Evolutionary conservation across 2,113 vertebrate species (phyloP), one percentile per base, ranked within the genome.

Genomic region (Thalassarche chlororhynchos): DNA sequence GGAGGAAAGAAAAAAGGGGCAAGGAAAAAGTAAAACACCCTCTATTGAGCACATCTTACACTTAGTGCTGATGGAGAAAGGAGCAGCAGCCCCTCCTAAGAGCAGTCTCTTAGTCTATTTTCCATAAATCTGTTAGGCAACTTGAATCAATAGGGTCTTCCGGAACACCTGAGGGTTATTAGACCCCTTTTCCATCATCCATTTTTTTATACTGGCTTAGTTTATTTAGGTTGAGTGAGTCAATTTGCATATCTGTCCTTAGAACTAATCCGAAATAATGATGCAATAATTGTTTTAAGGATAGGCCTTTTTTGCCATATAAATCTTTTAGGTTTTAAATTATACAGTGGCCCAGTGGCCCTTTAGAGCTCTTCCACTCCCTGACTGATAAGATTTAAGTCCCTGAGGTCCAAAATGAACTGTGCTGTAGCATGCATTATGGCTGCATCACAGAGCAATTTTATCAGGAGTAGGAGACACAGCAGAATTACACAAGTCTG

Each of bases 291-390:
- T n/a, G n/a, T 72, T 91, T 95, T 87, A 93, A 78, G 61, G 44
- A 64, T 64, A 89, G 72, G 32, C 28, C 13, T 61, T 87, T 96
- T 90, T 93, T 76, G 23, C 32, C 40, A 32, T 49, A 85, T 93
- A 94, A 92, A 89, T 97, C 87, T 94, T 86, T n/a, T 24, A 84
- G 34, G 62, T 82, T 95, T 95, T 96, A 94, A 95, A 95, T 96
- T 96, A 97, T 97, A 85, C 46, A 95, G 81, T 82, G 89, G 64
- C 71, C 51, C 90, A 93, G 77, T 92, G 77, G 87, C 54, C 84
- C 62, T 91, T 94, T 82, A 95, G 91, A 96, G 95, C 74, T 96
- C 62, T 85, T 87, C 28, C 74, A 84, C 65, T 93, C 89, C 71
- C 87, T 58, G 58, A 62, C 44, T 93, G 92, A 88, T 94, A 93